These are phyloP conservation scores for Garra rufa DNA, from an alignment of 2,113 vertebrate genomes.

Conservation along the genomic window DNA sequence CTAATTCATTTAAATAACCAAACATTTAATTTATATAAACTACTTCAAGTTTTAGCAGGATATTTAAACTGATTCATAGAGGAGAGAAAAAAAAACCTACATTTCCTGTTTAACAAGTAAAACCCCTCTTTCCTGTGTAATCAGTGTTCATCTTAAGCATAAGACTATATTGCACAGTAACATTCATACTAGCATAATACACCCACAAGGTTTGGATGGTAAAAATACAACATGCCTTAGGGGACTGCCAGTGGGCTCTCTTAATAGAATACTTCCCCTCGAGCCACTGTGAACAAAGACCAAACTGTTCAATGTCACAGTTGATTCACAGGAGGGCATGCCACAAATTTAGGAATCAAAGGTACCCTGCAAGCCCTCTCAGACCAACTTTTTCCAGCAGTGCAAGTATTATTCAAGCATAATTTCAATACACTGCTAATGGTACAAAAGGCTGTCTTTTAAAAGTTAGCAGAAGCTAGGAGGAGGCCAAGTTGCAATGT, in stretches of 20 bases:
- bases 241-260: conserved; percentile 16
- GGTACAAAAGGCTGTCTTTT: conserved; percentile 3
- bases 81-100: neutral
- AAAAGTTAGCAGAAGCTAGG: neutral
- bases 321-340: conserved; percentile 22
- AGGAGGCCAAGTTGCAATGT: neutral
- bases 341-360: conserved; percentile 31
- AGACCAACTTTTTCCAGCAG: neutral
- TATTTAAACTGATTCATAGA: neutral
- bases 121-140: conserved; percentile 35
- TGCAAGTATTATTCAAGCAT: neutral
- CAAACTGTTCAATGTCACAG: conserved; percentile 39
- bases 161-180: conserved; percentile 30
- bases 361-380: neutral
- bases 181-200: conserved; percentile 22
- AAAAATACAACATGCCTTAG: conserved; percentile 32
- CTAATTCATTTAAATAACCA: neutral
- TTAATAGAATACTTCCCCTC: conserved; percentile 41
- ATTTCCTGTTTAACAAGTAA: neutral
- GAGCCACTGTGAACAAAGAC: conserved; percentile 8
- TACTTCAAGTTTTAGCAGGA: neutral
- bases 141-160: conserved; percentile 31
- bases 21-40: neutral
- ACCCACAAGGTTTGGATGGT: neutral
- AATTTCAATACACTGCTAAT: neutral